Evolutionary conservation across 2,113 vertebrate genomes (phyloP).

Genomic region (Eudyptes chrysolophus): DNA sequence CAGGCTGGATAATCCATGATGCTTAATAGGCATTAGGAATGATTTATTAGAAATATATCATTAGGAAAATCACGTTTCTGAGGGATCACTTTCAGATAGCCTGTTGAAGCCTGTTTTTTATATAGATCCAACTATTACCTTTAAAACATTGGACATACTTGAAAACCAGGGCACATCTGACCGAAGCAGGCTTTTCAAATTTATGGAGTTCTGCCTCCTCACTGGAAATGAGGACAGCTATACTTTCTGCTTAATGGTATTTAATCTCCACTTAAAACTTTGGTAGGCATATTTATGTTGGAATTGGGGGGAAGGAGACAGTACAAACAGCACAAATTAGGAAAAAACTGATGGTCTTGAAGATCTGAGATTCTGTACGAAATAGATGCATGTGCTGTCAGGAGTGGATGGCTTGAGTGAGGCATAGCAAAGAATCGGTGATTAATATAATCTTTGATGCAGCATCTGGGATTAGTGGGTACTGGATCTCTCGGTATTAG

Average conservation of each 20-base stretch:
- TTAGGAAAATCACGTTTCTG: not conserved
- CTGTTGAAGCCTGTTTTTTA: not conserved
- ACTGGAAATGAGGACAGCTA: not conserved
- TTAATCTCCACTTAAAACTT: not conserved
- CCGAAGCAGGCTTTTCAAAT: not conserved
- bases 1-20: not conserved
- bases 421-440: fast-evolving
- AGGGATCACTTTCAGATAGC: not conserved
- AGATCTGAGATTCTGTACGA: not conserved
- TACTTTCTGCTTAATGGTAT: not conserved
- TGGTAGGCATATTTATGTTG: not conserved
- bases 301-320: not conserved
- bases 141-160: not conserved
- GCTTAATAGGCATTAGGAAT: not conserved
- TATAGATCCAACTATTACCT: not conserved
- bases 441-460: not conserved
- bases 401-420: not conserved
- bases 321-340: not conserved
- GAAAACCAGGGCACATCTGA: not conserved
- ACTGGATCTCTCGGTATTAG: not conserved
- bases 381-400: not conserved
- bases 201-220: not conserved
- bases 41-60: not conserved
- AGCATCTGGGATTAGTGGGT: not conserved
- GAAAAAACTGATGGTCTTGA: not conserved